Evolutionary conservation across 2,113 vertebrate species (phyloP).

Genomic region (Leptobrachium leishanense): DNA sequence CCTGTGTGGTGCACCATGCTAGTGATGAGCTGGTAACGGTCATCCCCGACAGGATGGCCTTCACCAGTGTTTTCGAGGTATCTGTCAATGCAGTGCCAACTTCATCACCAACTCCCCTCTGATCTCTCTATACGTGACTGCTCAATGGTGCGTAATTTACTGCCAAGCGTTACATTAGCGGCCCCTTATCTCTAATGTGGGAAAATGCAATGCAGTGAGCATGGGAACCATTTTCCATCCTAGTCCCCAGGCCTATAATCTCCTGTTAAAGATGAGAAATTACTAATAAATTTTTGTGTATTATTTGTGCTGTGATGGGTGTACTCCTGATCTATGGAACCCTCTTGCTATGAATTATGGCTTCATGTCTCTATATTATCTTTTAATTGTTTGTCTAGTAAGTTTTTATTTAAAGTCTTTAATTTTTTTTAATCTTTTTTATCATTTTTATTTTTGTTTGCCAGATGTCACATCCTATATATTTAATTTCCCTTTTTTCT

Average conservation of each 20-base stretch:
- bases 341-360: slow-evolving; percentile 97
- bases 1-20: slow-evolving; percentile 8
- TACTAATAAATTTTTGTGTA: slow-evolving; percentile 99
- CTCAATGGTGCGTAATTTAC: not conserved
- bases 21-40: not conserved
- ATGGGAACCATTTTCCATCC: not conserved
- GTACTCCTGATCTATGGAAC: slow-evolving; percentile 93
- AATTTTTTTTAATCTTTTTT: slow-evolving; percentile 59
- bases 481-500: slow-evolving; percentile 56
- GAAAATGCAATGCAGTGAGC: not conserved
- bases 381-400: slow-evolving; percentile 95
- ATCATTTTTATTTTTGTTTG: slow-evolving; percentile 61
- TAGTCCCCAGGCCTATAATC: slow-evolving; percentile 51
- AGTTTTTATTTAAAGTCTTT: slow-evolving; percentile 76
- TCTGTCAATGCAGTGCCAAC: not conserved
- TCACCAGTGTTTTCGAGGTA: not conserved
- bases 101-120: not conserved
- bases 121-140: not conserved
- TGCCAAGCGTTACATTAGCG: not conserved
- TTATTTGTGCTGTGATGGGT: slow-evolving; percentile 97
- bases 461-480: slow-evolving; percentile 59
- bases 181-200: not conserved
- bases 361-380: slow-evolving; percentile 85
- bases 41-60: not conserved
- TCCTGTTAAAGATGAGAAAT: slow-evolving; percentile 97